Conservation (phyloP, 1,140 invertebrate species). For the Macrobrachium nipponense region DNA sequence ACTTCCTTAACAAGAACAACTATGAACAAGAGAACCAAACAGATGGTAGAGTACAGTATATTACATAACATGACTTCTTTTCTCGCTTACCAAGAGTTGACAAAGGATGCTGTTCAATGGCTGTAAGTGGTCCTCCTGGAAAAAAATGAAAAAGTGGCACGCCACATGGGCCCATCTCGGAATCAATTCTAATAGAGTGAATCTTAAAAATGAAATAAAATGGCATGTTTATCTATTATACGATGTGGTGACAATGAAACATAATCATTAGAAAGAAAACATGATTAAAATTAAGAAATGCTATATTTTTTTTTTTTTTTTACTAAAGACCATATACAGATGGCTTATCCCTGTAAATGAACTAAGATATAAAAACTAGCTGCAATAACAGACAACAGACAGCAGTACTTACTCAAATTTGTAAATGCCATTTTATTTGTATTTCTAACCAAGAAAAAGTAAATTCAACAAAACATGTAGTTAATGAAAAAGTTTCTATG, state of each 20-base stretch:
- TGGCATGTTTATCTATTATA: not conserved
- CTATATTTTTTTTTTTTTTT: too few relatives aligned
- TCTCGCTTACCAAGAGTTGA: constrained; percentile 28
- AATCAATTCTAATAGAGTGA: constrained; percentile 15
- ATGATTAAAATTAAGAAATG: too few relatives aligned
- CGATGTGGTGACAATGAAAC: not conserved
- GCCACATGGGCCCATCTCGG: constrained; percentile 27
- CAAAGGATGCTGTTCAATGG: constrained; percentile 21
- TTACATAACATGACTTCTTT: constrained; percentile 11
- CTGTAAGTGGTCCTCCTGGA: constrained; percentile 32
- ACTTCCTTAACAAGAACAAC: not conserved
- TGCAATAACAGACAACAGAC: too few relatives aligned
- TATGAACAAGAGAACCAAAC: not conserved
- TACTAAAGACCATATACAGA: too few relatives aligned
- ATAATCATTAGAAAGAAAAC: not conserved
- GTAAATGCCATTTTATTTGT: too few relatives aligned
- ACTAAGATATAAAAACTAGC: too few relatives aligned
- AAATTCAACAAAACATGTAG: too few relatives aligned
- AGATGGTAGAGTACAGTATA: constrained; percentile 21
- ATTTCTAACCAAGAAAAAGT: too few relatives aligned
- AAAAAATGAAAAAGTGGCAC: constrained; percentile 27
- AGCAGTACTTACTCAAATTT: too few relatives aligned
- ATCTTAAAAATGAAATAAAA: constrained; percentile 5
- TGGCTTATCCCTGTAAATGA: too few relatives aligned
- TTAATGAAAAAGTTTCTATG: too few relatives aligned